A percentile compares a stretch with the other conserved stretches of the same genome.
Conservation (phyloP, 2,113 vertebrate genomes). For the Megaceryle maxima region DNA sequence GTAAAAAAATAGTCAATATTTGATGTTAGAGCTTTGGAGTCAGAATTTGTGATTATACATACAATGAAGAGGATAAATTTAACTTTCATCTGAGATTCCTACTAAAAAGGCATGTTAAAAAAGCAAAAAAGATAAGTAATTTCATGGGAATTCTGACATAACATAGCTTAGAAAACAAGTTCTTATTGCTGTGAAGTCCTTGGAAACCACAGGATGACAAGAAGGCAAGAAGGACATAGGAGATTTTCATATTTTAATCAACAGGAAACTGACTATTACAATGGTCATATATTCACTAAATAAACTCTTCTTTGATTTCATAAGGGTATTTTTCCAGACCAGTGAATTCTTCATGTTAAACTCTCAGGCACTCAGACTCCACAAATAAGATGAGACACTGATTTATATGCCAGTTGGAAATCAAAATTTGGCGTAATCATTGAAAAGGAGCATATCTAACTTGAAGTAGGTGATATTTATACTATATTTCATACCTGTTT, state of each 20-base stretch:
- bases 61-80: not conserved
- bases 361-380: not conserved
- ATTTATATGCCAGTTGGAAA: not conserved
- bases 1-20: not conserved
- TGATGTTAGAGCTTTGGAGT: not conserved
- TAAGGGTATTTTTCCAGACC: not conserved
- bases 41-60: not conserved
- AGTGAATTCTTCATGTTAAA: not conserved
- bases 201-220: not conserved
- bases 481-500: not conserved
- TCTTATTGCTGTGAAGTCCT: not conserved
- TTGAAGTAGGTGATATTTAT: not conserved
- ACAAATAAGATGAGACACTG: not conserved
- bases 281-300: not conserved
- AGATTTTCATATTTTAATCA: not conserved
- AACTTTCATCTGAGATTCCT: not conserved
- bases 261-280: not conserved
- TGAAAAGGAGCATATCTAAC: not conserved
- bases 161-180: not conserved
- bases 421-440: not conserved
- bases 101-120: not conserved
- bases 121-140: not conserved
- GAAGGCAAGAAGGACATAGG: not conserved
- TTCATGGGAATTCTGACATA: not conserved
- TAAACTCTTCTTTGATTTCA: not conserved